These are phyloP conservation scores for Synanthedon tipuliformis DNA, from an alignment of 2,888 invertebrate genomes.

Conservation along the genomic window DNA sequence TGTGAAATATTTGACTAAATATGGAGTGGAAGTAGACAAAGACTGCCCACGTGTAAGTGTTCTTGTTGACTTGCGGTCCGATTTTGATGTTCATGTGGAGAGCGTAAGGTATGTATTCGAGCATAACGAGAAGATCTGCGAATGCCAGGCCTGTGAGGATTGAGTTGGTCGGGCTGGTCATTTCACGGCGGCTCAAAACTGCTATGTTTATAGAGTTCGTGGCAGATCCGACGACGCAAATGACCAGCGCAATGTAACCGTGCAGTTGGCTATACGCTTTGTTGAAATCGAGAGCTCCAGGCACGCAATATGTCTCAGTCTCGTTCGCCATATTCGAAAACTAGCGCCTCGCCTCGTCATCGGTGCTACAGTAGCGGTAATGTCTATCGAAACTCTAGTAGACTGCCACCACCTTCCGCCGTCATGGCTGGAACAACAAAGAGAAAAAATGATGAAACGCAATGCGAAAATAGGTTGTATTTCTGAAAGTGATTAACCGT, in stretches of 20 bases:
- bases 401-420: neutral
- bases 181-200: slow-evolving; percentile 88
- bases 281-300: slow-evolving; percentile 72
- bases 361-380: slow-evolving; percentile 4
- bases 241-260: slow-evolving; percentile 86
- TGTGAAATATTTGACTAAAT: slow-evolving; percentile 89
- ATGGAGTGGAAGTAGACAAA: slow-evolving; percentile 92
- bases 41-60: slow-evolving; percentile 80
- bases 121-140: slow-evolving; percentile 93
- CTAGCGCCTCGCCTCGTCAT: slow-evolving; percentile 13
- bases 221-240: slow-evolving; percentile 90
- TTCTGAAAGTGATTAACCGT: no score
- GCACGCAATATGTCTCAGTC: slow-evolving; percentile 65
- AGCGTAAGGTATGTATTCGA: slow-evolving; percentile 92
- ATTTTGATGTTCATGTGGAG: slow-evolving; percentile 81
- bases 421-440: slow-evolving; percentile 4
- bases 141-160: slow-evolving; percentile 91
- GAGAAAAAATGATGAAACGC: no score
- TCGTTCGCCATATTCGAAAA: slow-evolving; percentile 40
- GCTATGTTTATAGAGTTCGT: slow-evolving; percentile 93
- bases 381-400: neutral
- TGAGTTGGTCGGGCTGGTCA: slow-evolving; percentile 91
- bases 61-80: slow-evolving; percentile 61
- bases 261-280: slow-evolving; percentile 79
- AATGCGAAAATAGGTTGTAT: no score